Evolutionary conservation across 2,888 invertebrate genomes (phyloP), one percentile per base, ranked within the genome.

Genomic region (Leptopilina syphax): DNA sequence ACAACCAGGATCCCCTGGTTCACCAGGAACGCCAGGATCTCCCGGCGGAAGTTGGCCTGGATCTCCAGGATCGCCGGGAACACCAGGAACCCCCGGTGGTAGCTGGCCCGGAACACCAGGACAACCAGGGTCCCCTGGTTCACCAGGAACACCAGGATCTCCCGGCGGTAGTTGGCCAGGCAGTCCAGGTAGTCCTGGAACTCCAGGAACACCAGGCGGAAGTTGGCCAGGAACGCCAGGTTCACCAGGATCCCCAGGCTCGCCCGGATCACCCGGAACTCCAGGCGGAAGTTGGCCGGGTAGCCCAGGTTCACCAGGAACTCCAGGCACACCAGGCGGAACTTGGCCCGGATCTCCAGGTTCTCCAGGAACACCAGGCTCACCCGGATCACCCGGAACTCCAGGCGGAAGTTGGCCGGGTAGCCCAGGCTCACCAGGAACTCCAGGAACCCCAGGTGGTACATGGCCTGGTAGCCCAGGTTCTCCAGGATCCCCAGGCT

Each of bases 251-350:
- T 68, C 76, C 1, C 87, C 84, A n/a, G 83, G 80, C 67, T 89
- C 88, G 65, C 84, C 87, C 5, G 88, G 87, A 0, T 63, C 63
- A n/a, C 86, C 88, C 7, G 87, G 87, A 18, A 57, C 10, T 18
- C n/a, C n/a, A 0, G 27, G 47, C n/a, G 27, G 27, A 0, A 41
- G 78, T 13, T 80, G 80, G 27, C 85, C 85, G 8, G 79, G 85
- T 12, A 77, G 60, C 41, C 85, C 86, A 6, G 80, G 76, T n/a
- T 65, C 57, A 6, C 89, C 88, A 6, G 88, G 87, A 4, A 76
- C 79, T 8, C 92, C 91, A 57, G 90, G 90, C 65, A 85, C 84
- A 24, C 91, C 83, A 63, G 60, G 57, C 7, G 54, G 66, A 5
- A 79, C 68, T 24, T 79, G 41, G 85, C 86, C 91, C 9, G 91